Conservation (phyloP, 2,888 invertebrate species). For the Marasmarcha lunaedactyla region DNA sequence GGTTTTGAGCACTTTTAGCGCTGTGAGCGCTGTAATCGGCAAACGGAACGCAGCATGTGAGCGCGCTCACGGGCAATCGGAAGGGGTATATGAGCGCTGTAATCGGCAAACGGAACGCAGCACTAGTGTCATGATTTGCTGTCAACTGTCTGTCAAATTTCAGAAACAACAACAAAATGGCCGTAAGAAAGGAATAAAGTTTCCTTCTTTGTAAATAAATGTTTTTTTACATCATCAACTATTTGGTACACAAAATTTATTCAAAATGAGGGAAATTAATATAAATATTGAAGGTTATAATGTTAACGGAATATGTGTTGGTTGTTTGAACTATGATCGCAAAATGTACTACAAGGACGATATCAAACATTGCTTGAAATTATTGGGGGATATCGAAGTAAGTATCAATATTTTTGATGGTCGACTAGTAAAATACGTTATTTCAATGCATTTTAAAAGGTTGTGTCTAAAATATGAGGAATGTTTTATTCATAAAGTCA, state of each 20-base stretch:
- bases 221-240: conserved; percentile 11
- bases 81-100: too few species aligned
- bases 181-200: conserved; percentile 56
- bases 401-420: conserved; percentile 21
- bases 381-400: conserved; percentile 52
- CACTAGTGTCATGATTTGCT: too few species aligned
- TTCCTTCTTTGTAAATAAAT: conserved; percentile 33
- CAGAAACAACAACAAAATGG: conserved; percentile 53
- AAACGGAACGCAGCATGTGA: too few species aligned
- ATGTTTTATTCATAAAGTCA: too few species aligned
- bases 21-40: too few species aligned
- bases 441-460: too few species aligned
- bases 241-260: not conserved
- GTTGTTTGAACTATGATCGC: conserved; percentile 53
- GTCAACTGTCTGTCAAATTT: too few species aligned
- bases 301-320: conserved; percentile 60
- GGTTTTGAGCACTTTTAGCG: too few species aligned
- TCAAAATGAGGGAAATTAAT: conserved; percentile 48
- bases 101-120: too few species aligned
- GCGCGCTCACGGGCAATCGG: too few species aligned
- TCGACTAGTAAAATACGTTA: not conserved
- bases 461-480: too few species aligned
- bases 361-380: conserved; percentile 39
- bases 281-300: conserved; percentile 63
- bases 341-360: conserved; percentile 43